Conservation (phyloP, 2,888 invertebrate genomes). For the Drosophila emarginata region DNA sequence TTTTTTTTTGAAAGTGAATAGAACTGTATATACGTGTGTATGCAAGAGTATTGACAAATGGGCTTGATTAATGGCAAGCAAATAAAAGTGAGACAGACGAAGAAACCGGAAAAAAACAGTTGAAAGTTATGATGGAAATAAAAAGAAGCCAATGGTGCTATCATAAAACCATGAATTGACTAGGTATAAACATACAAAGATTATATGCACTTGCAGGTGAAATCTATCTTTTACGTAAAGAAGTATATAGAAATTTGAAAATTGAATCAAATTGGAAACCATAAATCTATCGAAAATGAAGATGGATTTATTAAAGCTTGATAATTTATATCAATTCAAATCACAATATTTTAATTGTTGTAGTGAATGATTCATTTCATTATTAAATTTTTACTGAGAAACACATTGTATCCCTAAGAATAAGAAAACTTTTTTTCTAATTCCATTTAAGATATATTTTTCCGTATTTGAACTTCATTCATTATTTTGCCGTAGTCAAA, state of each 20-base stretch:
- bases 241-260: neutral
- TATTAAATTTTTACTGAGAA: neutral
- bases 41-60: slow-evolving; percentile 1
- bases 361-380: too few species aligned
- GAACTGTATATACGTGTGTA: slow-evolving; percentile 34
- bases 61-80: slow-evolving; percentile 50
- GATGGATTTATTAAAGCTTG: too few species aligned
- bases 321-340: too few species aligned
- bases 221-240: neutral
- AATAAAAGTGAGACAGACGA: slow-evolving; percentile 2
- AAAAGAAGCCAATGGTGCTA: slow-evolving; percentile 16
- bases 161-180: slow-evolving; percentile 11
- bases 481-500: neutral
- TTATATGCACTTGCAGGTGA: neutral
- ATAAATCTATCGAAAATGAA: too few species aligned
- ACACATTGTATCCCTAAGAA: neutral
- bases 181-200: neutral
- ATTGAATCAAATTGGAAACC: too few species aligned
- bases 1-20: slow-evolving; percentile 50
- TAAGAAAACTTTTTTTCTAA: neutral
- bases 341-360: too few species aligned
- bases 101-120: slow-evolving; percentile 39
- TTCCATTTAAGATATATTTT: neutral
- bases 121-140: slow-evolving; percentile 19
- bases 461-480: neutral